phyloP scores from a whole-genome alignment of 1,140 invertebrate genomes.

The Bombus haemorrhoidalis region DNA sequence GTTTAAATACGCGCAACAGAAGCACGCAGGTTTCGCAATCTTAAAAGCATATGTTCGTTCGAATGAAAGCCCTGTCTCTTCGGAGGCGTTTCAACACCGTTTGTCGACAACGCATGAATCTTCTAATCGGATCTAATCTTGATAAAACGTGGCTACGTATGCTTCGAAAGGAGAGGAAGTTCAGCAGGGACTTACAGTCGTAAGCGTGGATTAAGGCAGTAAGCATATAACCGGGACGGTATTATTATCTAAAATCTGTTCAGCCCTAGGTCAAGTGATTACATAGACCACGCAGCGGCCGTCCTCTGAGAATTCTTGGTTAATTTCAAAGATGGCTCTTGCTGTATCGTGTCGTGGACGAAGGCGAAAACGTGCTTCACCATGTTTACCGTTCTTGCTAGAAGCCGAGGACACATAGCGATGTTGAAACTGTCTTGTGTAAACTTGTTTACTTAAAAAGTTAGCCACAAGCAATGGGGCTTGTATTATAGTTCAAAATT shows the following conservation, averaged over 20 bases:
- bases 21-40: not conserved
- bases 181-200: constrained; percentile 48
- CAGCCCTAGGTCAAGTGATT: constrained; percentile 28
- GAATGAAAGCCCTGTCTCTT: not conserved
- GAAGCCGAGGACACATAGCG: not conserved
- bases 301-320: not conserved
- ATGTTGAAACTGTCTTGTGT: not conserved
- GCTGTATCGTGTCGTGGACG: too few relatives aligned
- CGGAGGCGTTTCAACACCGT: not conserved
- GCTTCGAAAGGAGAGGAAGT: constrained; percentile 28
- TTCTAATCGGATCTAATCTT: constrained; percentile 34
- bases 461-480: not conserved
- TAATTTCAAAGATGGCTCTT: not conserved
- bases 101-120: constrained; percentile 5
- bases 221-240: constrained; percentile 52
- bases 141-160: constrained; percentile 24
- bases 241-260: constrained; percentile 63
- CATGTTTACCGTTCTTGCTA: not conserved
- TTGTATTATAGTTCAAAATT: not conserved
- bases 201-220: constrained; percentile 55
- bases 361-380: not conserved
- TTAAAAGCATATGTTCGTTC: not conserved
- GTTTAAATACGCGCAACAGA: too few relatives aligned
- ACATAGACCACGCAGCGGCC: constrained; percentile 20
- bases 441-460: not conserved